Base-by-base conservation (phyloP, 2,888 invertebrate genomes). In the Marronus borbonicus region DNA sequence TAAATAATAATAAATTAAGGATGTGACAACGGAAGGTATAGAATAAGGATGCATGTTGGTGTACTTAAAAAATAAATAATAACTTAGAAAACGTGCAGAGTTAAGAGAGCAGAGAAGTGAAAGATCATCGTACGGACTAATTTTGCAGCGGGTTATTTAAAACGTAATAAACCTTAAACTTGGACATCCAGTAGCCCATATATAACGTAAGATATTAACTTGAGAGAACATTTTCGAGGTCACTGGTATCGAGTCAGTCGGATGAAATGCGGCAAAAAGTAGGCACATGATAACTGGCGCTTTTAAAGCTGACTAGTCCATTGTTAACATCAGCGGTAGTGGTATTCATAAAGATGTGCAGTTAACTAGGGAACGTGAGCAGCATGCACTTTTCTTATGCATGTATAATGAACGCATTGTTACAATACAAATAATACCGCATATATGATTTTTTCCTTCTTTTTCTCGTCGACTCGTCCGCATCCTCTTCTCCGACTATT, bases 351-450 rank as follows among this genome's bases (percentile, higher is more conserved):
- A 85, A 85, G 86, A 86, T 86, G 85, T 84, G 85, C 84, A 84
- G 85, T 85, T 86, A 86, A 86, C 86, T 86, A 86, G 84, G 81
- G 84, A 84, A 86, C 86, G 86, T 86, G 86, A 85, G 82, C 84
- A 80, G 86, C 85, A 86, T 86, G 83, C 83, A 82, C 83, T 84
- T 84, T 84, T 81, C 82, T 81, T 82, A 82, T 86, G 86, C 85
- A 86, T 86, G 84, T 86, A 86, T 86, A 85, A 85, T 85, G 84
- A 84, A 81, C 80, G 82, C 85, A 87, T 87, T 87, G 86, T 87
- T 87, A 85, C 85, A 84, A 85, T 85, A 86, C 86, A 86, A 86
- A 87, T 87, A 86, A 85, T 86, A 85, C 83, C 85, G 85, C 85
- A 86, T 86, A 86, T 85, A 74, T 85, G 84, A 83, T 85, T 84